A percentile compares a stretch with the other conserved stretches of the same genome.
These are phyloP conservation scores for Phyto melanocephala DNA, from an alignment of 2,888 invertebrate species.

Conservation along the genomic window DNA sequence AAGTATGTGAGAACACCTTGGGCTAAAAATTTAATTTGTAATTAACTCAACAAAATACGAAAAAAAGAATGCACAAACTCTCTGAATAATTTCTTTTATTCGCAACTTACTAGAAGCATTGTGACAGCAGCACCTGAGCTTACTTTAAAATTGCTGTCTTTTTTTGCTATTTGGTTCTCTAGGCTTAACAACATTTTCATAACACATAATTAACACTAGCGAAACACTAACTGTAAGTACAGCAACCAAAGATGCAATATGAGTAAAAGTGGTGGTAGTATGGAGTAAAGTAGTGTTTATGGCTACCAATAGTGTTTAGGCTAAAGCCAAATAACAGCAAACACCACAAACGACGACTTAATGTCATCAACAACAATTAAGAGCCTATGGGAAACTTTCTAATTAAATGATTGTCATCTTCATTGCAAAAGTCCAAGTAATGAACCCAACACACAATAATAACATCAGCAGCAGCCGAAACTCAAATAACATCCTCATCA, in stretches of 20 bases:
- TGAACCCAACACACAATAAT: constrained; percentile 51
- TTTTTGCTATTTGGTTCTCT: constrained; percentile 5
- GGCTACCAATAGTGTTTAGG: constrained; percentile 62
- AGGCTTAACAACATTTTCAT: constrained; percentile 49
- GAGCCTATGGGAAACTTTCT: constrained; percentile 78
- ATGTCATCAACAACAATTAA: constrained; percentile 70
- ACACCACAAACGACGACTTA: constrained; percentile 63
- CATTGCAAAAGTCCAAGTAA: constrained; percentile 66
- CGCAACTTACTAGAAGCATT: background rate
- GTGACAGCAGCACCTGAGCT: constrained; percentile 49
- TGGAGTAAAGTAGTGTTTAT: constrained; percentile 44
- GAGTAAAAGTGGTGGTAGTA: constrained; percentile 5
- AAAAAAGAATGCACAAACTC: constrained; percentile 14
- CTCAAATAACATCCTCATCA: constrained; percentile 15
- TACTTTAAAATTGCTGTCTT: constrained; percentile 28
- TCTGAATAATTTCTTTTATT: constrained; percentile 44
- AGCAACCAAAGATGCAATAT: constrained; percentile 29
- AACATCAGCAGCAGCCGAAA: constrained; percentile 51
- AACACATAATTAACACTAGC: constrained; percentile 75
- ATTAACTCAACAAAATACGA: constrained; percentile 57
- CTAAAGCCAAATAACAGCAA: constrained; percentile 53
- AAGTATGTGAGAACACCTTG: constrained; percentile 46
- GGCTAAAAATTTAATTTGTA: constrained; percentile 60
- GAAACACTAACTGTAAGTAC: constrained; percentile 27
- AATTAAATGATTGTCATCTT: constrained; percentile 78